Conservation (phyloP, 2,797 vertebrate genomes). For the Ptychadena robeensis region DNA sequence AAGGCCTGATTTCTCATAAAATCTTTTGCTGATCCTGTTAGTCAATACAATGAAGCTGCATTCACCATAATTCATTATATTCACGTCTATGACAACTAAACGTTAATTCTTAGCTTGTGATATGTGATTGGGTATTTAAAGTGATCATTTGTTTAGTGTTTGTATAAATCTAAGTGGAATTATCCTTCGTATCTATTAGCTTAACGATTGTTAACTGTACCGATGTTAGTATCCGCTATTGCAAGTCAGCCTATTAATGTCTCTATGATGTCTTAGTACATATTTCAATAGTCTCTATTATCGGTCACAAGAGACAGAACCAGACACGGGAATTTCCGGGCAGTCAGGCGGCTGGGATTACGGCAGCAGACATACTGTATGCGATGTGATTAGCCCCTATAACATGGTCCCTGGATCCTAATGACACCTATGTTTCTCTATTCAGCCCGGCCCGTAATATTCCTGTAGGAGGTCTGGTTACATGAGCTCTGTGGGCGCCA, state of each 20-base stretch:
- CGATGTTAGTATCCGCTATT: too few species aligned
- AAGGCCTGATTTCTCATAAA: too few species aligned
- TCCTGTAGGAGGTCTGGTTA: slow-evolving; percentile 6
- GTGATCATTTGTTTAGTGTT: too few species aligned
- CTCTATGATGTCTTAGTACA: background rate
- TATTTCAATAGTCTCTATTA: background rate
- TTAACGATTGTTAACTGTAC: too few species aligned
- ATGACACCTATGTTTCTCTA: background rate
- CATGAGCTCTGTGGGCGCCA: background rate
- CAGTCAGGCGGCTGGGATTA: background rate
- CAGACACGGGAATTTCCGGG: slow-evolving; percentile 3
- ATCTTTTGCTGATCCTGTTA: too few species aligned
- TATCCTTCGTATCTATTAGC: too few species aligned
- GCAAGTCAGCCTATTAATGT: background rate
- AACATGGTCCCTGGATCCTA: background rate
- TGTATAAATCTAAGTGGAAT: too few species aligned
- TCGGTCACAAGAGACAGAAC: background rate
- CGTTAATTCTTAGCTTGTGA: too few species aligned
- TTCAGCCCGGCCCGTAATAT: background rate
- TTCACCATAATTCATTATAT: too few species aligned
- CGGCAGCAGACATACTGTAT: background rate
- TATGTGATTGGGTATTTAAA: too few species aligned
- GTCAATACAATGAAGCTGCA: too few species aligned
- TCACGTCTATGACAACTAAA: too few species aligned
- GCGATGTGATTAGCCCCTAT: slow-evolving; percentile 22